Conservation (phyloP, 2,888 invertebrate genomes). For the Caenorhabditis afra region DNA sequence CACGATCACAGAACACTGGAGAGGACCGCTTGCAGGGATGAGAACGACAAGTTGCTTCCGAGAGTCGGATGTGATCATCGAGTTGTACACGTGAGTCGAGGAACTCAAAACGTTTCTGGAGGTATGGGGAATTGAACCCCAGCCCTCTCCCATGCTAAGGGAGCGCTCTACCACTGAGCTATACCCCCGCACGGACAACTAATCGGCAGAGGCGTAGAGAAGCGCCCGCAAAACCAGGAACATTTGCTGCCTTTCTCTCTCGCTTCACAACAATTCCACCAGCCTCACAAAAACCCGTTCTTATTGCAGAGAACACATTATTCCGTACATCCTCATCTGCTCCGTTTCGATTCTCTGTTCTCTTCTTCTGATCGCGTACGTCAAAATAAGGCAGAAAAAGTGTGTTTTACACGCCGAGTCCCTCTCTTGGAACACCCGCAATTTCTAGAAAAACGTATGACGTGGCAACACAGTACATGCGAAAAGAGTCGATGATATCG, state of each 20-base stretch:
- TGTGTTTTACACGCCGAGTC: no score
- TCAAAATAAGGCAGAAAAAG: constrained; percentile 15
- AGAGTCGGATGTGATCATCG: constrained; percentile 29
- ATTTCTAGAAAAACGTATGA: constrained; percentile 36
- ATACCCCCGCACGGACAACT: constrained; percentile 64
- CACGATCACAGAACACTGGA: constrained; percentile 16
- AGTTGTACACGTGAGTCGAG: constrained; percentile 21
- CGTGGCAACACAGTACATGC: constrained; percentile 22
- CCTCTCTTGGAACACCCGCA: no score
- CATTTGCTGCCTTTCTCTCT: no score
- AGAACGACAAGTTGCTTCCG: constrained; percentile 39
- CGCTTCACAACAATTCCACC: no score
- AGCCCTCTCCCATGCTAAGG: constrained; percentile 77
- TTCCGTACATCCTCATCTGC: constrained; percentile 34
- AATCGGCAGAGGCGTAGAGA: background rate
- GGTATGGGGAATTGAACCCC: constrained; percentile 75
- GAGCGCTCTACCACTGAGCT: constrained; percentile 78
- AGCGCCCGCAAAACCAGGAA: background rate
- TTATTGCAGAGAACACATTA: constrained; percentile 35
- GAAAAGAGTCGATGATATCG: constrained; percentile 25
- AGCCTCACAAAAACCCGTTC: background rate
- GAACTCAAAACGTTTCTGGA: constrained; percentile 55
- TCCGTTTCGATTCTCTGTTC: constrained; percentile 19
- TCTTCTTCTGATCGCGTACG: constrained; percentile 15
- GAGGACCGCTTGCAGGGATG: constrained; percentile 19